Conservation (phyloP, 2,113 vertebrate species). For the Turnix velox region DNA sequence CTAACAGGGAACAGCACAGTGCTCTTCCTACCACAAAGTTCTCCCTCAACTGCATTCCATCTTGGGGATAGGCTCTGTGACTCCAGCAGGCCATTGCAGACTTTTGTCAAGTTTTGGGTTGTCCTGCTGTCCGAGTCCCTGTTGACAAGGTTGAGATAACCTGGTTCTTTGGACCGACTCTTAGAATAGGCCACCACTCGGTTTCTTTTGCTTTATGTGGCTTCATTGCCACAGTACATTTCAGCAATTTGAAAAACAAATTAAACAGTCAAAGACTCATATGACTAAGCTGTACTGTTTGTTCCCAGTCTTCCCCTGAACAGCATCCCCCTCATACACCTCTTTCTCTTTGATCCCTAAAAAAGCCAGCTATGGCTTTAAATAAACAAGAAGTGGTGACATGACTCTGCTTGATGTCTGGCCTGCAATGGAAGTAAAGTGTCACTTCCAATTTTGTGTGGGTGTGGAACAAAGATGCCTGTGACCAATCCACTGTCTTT, state of each 20-base stretch:
- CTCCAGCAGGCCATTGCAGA: too few relatives aligned
- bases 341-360: constrained; percentile 47
- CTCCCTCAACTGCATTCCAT: too few relatives aligned
- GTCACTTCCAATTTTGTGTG: constrained; percentile 61
- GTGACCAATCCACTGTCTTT: constrained; percentile 36
- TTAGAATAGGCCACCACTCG: background rate
- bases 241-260: background rate
- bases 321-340: background rate
- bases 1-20: too few relatives aligned
- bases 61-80: too few relatives aligned
- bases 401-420: constrained; percentile 35
- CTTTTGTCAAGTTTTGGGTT: too few relatives aligned
- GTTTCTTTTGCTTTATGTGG: background rate
- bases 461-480: constrained; percentile 63
- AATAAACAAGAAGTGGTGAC: constrained; percentile 14
- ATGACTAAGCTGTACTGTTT: background rate
- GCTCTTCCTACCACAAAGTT: too few relatives aligned
- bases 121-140: too few relatives aligned
- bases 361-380: constrained; percentile 41
- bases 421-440: constrained; percentile 39
- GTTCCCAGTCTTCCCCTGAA: background rate
- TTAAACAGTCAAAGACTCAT: background rate
- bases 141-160: too few relatives aligned
- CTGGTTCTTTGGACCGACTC: too few relatives aligned
- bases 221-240: background rate